A percentile compares a stretch with the other conserved stretches of the same genome.
Conservation (phyloP, 35 echinoderm and acorn worm species). For the Holothuria glaberrima region DNA sequence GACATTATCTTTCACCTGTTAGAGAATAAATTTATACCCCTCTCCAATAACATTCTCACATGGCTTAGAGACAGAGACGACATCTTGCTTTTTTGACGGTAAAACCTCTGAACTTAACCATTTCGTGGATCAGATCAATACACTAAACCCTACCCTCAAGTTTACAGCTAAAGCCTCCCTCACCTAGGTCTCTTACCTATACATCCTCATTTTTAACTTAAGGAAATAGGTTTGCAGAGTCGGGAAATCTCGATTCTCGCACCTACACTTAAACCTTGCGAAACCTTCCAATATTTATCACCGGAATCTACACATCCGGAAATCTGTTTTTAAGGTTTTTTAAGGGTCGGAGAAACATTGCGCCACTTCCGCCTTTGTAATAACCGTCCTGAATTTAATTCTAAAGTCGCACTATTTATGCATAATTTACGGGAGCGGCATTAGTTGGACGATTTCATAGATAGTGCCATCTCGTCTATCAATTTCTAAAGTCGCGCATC, state of each 20-base stretch:
- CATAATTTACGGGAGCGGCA: not conserved
- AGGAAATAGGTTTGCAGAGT: not conserved
- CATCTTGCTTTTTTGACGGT: not conserved
- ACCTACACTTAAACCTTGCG: not conserved
- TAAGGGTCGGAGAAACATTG: not conserved
- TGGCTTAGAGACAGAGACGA: slow-evolving; percentile 14
- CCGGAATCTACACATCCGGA: not conserved
- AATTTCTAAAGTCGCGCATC: not conserved
- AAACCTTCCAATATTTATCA: not conserved
- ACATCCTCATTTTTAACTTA: too few species aligned
- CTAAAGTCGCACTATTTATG: not conserved
- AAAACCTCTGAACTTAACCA: not conserved
- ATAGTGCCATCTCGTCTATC: not conserved
- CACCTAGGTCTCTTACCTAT: too few species aligned
- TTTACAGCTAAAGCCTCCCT: too few species aligned
- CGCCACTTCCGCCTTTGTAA: not conserved
- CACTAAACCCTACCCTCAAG: too few species aligned
- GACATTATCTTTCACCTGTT: not conserved
- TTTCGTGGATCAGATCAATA: too few species aligned
- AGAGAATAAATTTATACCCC: not conserved
- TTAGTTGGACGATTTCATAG: not conserved
- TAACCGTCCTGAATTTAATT: not conserved
- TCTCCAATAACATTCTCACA: not conserved
- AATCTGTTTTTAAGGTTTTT: not conserved
- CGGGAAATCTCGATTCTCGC: not conserved